These are phyloP conservation scores for Sturmia bella DNA, from an alignment of 2,888 invertebrate genomes.

Conservation along the genomic window DNA sequence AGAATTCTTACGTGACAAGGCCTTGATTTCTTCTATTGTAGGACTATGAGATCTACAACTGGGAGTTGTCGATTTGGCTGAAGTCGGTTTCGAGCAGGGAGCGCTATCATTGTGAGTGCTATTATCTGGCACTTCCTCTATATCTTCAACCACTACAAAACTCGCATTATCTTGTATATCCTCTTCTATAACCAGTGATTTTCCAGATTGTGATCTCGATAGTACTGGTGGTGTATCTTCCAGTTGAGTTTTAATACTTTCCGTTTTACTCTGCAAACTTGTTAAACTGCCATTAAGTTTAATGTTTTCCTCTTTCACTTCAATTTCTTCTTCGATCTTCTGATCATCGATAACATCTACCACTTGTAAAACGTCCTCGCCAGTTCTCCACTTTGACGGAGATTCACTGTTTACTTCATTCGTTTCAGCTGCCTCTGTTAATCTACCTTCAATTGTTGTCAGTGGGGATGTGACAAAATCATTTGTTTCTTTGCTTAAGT, in stretches of 20 bases:
- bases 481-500: slow-evolving; percentile 13
- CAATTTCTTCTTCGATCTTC: slow-evolving; percentile 32
- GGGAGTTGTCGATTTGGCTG: slow-evolving; percentile 48
- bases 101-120: slow-evolving; percentile 36
- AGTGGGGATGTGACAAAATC: slow-evolving; percentile 66
- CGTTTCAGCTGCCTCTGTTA: slow-evolving; percentile 70
- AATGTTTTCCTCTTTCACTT: slow-evolving; percentile 49
- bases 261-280: slow-evolving; percentile 76
- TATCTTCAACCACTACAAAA: slow-evolving; percentile 74
- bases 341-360: slow-evolving; percentile 71
- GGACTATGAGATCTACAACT: slow-evolving; percentile 69
- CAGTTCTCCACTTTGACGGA: slow-evolving; percentile 64
- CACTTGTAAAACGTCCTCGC: slow-evolving; percentile 54
- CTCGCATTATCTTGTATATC: slow-evolving; percentile 76
- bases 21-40: slow-evolving; percentile 73
- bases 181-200: slow-evolving; percentile 82
- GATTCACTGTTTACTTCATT: slow-evolving; percentile 70
- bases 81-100: slow-evolving; percentile 50
- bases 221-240: slow-evolving; percentile 75
- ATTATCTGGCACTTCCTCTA: slow-evolving; percentile 58
- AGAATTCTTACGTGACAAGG: slow-evolving; percentile 73
- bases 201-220: slow-evolving; percentile 80
- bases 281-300: slow-evolving; percentile 74
- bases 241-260: slow-evolving; percentile 76
- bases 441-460: slow-evolving; percentile 67